Percentiles rank a stretch among this genome's conserved stretches.
phyloP scores from a whole-genome alignment of 1,140 invertebrate genomes.

The Platorchestia sp. region DNA sequence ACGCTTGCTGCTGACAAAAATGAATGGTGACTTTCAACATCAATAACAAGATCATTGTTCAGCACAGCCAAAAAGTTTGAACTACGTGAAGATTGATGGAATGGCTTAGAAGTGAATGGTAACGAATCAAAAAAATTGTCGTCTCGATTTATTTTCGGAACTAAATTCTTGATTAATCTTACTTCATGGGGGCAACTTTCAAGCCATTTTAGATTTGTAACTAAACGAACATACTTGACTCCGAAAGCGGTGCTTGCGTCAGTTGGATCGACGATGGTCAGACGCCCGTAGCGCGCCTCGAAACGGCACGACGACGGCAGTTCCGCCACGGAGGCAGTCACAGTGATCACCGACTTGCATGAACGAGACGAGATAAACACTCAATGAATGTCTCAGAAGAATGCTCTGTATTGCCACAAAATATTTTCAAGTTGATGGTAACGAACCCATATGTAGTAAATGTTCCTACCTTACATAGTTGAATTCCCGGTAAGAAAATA shows the following conservation, averaged over 20 bases:
- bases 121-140: no score
- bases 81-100: no score
- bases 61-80: no score
- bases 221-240: constrained; percentile 58
- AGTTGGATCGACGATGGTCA: constrained; percentile 44
- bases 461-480: not conserved
- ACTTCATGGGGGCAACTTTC: not conserved
- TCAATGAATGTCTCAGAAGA: not conserved
- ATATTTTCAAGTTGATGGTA: not conserved
- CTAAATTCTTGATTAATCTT: no score
- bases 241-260: not conserved
- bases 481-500: not conserved
- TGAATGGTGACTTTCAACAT: no score
- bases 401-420: not conserved
- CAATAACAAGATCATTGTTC: no score
- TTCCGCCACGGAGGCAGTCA: constrained; percentile 24
- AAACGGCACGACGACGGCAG: constrained; percentile 59
- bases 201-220: not conserved
- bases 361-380: not conserved
- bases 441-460: no score
- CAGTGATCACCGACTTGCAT: constrained; percentile 31
- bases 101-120: no score
- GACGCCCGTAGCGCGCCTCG: constrained; percentile 58
- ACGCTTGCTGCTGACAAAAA: no score
- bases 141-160: no score